A percentile compares a stretch with the other conserved stretches of the same genome.
phyloP scores from a whole-genome alignment of 2,888 invertebrate species.

The Lamellibrachia columna region DNA sequence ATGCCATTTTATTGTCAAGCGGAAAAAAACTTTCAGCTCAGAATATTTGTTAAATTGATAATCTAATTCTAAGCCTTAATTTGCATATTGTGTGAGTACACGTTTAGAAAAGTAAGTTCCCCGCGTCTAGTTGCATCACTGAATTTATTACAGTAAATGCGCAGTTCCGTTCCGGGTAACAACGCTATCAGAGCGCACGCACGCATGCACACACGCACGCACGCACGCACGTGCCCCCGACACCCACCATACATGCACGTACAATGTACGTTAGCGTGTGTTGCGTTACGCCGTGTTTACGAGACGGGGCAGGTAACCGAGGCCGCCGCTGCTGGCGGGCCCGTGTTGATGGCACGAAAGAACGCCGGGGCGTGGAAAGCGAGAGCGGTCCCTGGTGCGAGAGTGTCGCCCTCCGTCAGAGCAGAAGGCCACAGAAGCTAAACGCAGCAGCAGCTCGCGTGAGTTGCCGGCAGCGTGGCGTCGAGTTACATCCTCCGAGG shows the following conservation, averaged over 20 bases:
- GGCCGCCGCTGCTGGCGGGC: not conserved
- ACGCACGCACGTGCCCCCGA: not conserved
- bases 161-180: too few species aligned
- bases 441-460: not conserved
- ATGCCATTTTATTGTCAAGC: not conserved
- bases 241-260: not conserved
- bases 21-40: not conserved
- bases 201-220: not conserved
- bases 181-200: too few species aligned
- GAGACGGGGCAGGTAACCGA: not conserved
- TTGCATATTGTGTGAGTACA: too few species aligned
- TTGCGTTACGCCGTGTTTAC: not conserved
- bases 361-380: not conserved
- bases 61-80: not conserved
- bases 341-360: not conserved
- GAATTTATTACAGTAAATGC: too few species aligned
- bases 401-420: not conserved
- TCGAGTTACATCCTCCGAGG: not conserved
- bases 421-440: not conserved
- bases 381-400: not conserved
- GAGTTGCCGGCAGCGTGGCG: not conserved
- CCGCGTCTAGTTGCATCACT: too few species aligned
- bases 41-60: not conserved
- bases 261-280: not conserved
- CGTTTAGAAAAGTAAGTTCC: too few species aligned